phyloP scores from a whole-genome alignment of 2,113 vertebrate genomes.

The Laticauda laticaudata region DNA sequence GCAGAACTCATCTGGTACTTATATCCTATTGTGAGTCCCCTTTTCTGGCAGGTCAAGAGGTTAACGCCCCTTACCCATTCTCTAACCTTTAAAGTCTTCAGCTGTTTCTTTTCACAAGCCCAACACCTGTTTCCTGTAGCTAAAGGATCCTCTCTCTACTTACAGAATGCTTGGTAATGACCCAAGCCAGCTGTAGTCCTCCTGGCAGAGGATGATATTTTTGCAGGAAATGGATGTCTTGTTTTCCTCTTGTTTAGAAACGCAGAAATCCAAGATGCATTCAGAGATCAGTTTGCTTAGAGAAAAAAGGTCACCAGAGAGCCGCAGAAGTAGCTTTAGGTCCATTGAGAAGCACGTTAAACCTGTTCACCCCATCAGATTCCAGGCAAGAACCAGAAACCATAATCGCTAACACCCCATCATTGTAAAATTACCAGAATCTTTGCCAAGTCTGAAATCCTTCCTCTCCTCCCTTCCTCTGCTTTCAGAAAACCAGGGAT shows the following conservation, averaged over 20 bases:
- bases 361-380: neutral
- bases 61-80: neutral
- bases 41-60: neutral
- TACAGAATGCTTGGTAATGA: neutral
- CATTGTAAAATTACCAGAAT: neutral
- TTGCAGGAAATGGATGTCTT: neutral
- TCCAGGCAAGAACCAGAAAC: neutral
- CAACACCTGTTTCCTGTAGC: conserved; percentile 35
- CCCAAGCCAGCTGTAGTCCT: neutral
- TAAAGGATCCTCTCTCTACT: neutral
- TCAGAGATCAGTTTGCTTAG: neutral
- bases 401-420: neutral
- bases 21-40: neutral
- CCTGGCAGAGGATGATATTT: neutral
- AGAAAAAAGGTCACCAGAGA: neutral
- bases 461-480: neutral
- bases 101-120: neutral
- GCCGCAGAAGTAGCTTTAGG: neutral
- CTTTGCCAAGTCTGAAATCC: neutral
- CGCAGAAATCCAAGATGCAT: neutral
- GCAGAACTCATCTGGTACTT: neutral
- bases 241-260: neutral
- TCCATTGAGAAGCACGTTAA: neutral
- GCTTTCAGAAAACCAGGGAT: neutral
- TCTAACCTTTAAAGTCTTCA: neutral